phyloP scores from a whole-genome alignment of 2,797 vertebrate species.

The Trachurus trachurus region DNA sequence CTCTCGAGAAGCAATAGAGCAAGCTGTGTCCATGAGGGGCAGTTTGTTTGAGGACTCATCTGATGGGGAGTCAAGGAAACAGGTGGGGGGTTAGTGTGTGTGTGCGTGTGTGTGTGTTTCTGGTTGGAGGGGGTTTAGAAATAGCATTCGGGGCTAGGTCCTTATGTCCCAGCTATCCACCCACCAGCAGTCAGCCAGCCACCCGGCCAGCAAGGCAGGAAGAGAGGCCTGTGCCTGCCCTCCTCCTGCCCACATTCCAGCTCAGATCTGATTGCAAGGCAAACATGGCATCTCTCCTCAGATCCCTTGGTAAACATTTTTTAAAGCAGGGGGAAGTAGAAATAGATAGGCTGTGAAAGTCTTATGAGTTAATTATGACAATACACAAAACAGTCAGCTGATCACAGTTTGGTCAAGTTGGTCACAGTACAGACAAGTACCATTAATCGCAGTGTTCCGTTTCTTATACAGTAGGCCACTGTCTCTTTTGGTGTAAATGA shows the following conservation, averaged over 20 bases:
- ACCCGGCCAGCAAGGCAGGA: conserved; percentile 54
- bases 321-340: conserved; percentile 67
- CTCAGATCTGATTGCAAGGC: conserved; percentile 85
- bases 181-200: conserved; percentile 51
- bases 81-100: conserved; percentile 55
- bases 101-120: conserved; percentile 33
- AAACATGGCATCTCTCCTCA: conserved; percentile 80
- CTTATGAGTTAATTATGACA: conserved; percentile 77
- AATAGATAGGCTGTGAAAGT: conserved; percentile 68
- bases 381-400: conserved; percentile 51
- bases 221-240: conserved; percentile 56
- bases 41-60: conserved; percentile 73
- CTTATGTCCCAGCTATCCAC: conserved; percentile 51
- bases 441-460: neutral
- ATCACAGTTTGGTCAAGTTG: conserved; percentile 53
- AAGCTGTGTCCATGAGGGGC: conserved; percentile 59
- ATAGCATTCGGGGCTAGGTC: conserved; percentile 71
- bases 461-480: neutral
- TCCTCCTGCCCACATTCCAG: conserved; percentile 70
- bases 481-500: conserved; percentile 2
- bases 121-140: conserved; percentile 64
- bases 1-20: conserved; percentile 59
- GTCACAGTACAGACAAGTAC: conserved; percentile 39
- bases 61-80: conserved; percentile 72
- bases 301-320: conserved; percentile 79